Conservation (phyloP, 2,888 invertebrate species). For the Orthosia gothica region DNA sequence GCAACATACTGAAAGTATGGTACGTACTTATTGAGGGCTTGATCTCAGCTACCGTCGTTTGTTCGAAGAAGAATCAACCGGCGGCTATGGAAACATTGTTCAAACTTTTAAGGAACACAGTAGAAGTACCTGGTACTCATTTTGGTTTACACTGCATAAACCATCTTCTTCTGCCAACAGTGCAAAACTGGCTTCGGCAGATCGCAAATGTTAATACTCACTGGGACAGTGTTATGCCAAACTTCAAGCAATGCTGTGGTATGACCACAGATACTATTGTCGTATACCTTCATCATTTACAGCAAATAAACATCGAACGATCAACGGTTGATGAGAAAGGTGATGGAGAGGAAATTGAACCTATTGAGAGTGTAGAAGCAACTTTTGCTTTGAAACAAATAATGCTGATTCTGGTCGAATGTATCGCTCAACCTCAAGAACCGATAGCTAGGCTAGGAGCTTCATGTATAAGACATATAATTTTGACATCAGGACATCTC, state of each 20-base stretch:
- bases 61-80: slow-evolving; percentile 97
- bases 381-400: slow-evolving; percentile 97
- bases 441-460: slow-evolving; percentile 97
- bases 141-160: slow-evolving; percentile 98
- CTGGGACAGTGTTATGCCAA: slow-evolving; percentile 95
- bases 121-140: slow-evolving; percentile 96
- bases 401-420: slow-evolving; percentile 96
- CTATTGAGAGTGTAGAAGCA: slow-evolving; percentile 90
- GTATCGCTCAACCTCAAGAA: slow-evolving; percentile 97
- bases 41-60: slow-evolving; percentile 95
- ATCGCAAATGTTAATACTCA: slow-evolving; percentile 93
- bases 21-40: slow-evolving; percentile 97
- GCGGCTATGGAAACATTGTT: slow-evolving; percentile 97
- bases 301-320: slow-evolving; percentile 91
- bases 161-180: slow-evolving; percentile 97
- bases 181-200: slow-evolving; percentile 98
- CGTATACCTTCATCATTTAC: slow-evolving; percentile 95
- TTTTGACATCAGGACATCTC: slow-evolving; percentile 96
- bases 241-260: slow-evolving; percentile 98
- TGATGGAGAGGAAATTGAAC: slow-evolving; percentile 85
- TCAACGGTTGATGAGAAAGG: slow-evolving; percentile 83
- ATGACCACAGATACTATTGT: slow-evolving; percentile 98
- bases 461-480: slow-evolving; percentile 97
- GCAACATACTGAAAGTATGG: slow-evolving; percentile 97
- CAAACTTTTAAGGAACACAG: slow-evolving; percentile 95